phyloP scores from a whole-genome alignment of 2,113 vertebrate species.

The Synodontis membranacea region DNA sequence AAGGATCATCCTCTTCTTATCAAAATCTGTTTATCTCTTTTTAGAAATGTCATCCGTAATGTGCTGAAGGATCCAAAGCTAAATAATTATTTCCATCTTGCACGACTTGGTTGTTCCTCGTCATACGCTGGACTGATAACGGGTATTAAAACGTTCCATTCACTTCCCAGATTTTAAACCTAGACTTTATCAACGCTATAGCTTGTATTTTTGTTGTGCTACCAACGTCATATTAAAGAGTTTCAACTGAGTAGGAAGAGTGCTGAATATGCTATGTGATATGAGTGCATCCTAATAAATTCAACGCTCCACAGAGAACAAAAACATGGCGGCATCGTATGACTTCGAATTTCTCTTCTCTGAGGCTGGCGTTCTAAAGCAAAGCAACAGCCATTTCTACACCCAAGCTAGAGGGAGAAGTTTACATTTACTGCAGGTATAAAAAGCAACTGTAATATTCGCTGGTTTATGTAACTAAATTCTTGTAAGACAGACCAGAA shows the following conservation, averaged over 20 bases:
- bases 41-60: constrained; percentile 34
- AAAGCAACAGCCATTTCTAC: constrained; percentile 35
- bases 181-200: neutral
- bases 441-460: neutral
- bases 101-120: constrained; percentile 40
- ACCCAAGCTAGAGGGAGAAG: constrained; percentile 16
- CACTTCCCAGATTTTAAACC: neutral
- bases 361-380: constrained; percentile 25
- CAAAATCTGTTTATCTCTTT: neutral
- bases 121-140: constrained; percentile 35
- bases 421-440: constrained; percentile 34
- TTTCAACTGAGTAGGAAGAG: neutral
- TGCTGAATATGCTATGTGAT: neutral
- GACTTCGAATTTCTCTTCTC: constrained; percentile 44
- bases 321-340: constrained; percentile 26
- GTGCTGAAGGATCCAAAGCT: constrained; percentile 38
- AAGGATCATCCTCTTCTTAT: neutral
- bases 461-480: neutral
- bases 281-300: neutral
- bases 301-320: constrained; percentile 19
- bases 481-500: neutral
- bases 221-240: neutral
- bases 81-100: constrained; percentile 47
- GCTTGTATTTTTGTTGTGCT: neutral
- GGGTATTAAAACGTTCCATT: constrained; percentile 2